Base-by-base conservation (phyloP, 2,113 vertebrate species). In the Proterorhinus semilunaris region DNA sequence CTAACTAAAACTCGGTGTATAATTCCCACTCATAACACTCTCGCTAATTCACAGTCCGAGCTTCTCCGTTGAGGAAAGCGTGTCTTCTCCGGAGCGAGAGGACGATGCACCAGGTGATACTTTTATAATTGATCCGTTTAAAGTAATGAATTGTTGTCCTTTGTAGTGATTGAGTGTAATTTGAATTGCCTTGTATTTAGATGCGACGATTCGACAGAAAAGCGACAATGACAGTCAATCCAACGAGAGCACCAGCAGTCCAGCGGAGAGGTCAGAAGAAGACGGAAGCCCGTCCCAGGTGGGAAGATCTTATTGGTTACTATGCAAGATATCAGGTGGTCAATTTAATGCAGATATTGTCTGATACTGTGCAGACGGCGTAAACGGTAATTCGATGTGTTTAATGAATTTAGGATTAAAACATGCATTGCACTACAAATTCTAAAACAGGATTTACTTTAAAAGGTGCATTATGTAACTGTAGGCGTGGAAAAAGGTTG, bases 41-140 rank as follows among this genome's bases (percentile, higher is more conserved):
- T 71, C 8, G 63, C 80, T 71, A 10, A 74, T 83, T 83, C 69
- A 72, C 87, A 91, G 90, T 80, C 87, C 65, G 10, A 82, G 59
- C 62, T 45, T 75, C 64, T 61, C 80, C 43, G n/a, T 17, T 21
- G 65, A 48, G 46, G 87, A 88, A 74, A 73, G 78, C 67, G 15
- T 43, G 58, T 68, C 74, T 50, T 46, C 67, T 58, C 8, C 16
- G 17, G 76, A 79, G 42, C 65, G 70, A 58, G 75, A 81, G 72
- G 80, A 68, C 16, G 27, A 49, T 44, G 36, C 69, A 64, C 13
- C 73, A 81, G 90, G 90, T 91, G 67, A 83, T 53, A 17, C 21
- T 72, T 36, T 13, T 59, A 72, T 27, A 4, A 36, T 2, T 13
- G 36, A 10, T 66, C 55, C 45, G 6, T 69, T 0, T n/a, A 58